Evolutionary conservation across 2,113 vertebrate species (phyloP), one percentile per base, ranked within the genome.

Genomic region (Eolophus roseicapilla): DNA sequence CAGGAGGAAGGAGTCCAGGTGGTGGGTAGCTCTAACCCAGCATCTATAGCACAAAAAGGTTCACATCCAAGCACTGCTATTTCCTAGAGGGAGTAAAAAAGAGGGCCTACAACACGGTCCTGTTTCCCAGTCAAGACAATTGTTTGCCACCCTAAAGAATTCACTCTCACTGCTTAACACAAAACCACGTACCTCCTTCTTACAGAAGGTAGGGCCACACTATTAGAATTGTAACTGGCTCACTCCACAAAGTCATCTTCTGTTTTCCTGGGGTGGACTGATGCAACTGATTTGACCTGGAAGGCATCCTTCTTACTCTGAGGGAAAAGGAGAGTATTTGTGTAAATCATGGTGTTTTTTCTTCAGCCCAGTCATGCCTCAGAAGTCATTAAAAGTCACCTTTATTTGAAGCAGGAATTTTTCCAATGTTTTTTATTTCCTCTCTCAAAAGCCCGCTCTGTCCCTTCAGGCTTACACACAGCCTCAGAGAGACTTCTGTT

Each of bases 351-450:
- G 1, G 43, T 68, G 63, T 82, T 64, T 69, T 85, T 92, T 20
- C 76, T 71, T 75, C 55, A 81, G 69, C 46, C 23, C 39, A 13
- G 23, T 41, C 83, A 75, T 78, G 35, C 86, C 37, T 81, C 68
- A 90, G 0, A 7, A 88, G 47, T 74, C 59, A 52, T 83, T 93
- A 86, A 94, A 94, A 64, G 60, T 94, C 91, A 94, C 86, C 80
- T 93, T 88, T 57, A 92, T 65, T 88, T 71, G 41, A 86, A 93
- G 93, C 57, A 89, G 92, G n/a, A 90, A 31, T 67, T 84, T 92
- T 95, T 90, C 82, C 92, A 88, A 13, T 41, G 71, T 39, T 79
- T 93, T 86, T 88, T 1, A 82, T 84, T 92, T 85, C 21, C 41
- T 69, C 44, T 21, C 49, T 93, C 74, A 87, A 91, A 95, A 79